These are phyloP conservation scores for Nannoperca australis DNA, from an alignment of 2,797 vertebrate genomes.

Conservation along the genomic window DNA sequence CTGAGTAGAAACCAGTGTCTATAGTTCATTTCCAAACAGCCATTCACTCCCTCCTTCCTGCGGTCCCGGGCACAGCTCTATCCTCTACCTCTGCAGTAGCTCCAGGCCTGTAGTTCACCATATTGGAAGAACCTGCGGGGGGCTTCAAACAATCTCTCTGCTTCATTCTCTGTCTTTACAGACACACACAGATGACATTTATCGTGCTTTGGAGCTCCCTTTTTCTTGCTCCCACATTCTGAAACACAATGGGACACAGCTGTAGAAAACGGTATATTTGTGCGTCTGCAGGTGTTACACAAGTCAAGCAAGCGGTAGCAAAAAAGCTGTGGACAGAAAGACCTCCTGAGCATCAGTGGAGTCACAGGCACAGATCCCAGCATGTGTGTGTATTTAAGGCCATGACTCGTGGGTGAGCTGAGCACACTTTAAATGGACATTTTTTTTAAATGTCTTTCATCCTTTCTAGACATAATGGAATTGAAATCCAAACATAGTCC, in stretches of 20 bases:
- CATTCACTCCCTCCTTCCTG: constrained; percentile 42
- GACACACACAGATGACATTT: constrained; percentile 43
- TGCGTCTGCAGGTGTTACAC: constrained; percentile 7
- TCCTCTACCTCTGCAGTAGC: constrained; percentile 43
- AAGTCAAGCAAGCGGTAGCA: constrained; percentile 6
- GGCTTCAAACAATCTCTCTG: constrained; percentile 28
- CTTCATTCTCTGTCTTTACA: constrained; percentile 30
- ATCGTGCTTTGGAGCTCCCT: constrained; percentile 8
- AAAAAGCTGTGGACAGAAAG: background rate
- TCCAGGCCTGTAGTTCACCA: constrained; percentile 41
- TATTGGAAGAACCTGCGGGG: constrained; percentile 55
- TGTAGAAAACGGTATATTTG: constrained; percentile 23
- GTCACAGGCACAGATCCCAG: background rate
- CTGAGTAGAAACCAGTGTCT: constrained; percentile 59
- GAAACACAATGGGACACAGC: constrained; percentile 1
- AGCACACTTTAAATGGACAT: background rate
- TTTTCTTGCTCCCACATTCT: constrained; percentile 4
- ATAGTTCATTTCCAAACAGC: constrained; percentile 51
- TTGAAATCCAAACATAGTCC: background rate
- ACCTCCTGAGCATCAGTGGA: background rate
- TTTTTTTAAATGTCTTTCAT: background rate
- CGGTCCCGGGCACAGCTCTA: constrained; percentile 27
- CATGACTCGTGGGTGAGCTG: background rate
- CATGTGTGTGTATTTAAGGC: background rate
- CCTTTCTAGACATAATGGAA: background rate